phyloP scores from a whole-genome alignment of 2,797 vertebrate genomes.

The Neosalanx taihuensis region DNA sequence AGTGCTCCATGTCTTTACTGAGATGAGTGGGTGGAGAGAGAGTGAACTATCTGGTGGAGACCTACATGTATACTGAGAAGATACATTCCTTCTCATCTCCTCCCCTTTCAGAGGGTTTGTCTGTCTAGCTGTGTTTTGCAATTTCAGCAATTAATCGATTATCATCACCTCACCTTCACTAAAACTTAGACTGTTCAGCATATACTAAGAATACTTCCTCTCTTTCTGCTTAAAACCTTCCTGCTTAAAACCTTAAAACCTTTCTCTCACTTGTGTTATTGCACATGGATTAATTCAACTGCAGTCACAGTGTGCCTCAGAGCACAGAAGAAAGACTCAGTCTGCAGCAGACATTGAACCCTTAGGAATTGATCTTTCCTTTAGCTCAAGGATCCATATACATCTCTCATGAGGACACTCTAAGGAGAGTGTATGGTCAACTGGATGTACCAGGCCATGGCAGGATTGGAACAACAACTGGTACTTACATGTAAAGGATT shows the following conservation, averaged over 20 bases:
- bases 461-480: rapidly evolving
- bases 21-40: not conserved
- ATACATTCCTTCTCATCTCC: not conserved
- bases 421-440: slow-evolving; percentile 15
- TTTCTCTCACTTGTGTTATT: slow-evolving; percentile 9
- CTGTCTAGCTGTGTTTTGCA: no score
- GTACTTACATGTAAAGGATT: not conserved
- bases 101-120: not conserved
- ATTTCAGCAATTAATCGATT: not conserved
- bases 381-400: not conserved
- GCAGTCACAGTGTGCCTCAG: slow-evolving; percentile 14
- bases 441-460: slow-evolving; percentile 49
- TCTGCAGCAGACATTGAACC: slow-evolving; percentile 24
- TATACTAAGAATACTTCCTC: not conserved
- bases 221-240: not conserved
- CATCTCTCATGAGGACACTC: slow-evolving; percentile 22
- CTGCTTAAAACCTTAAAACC: not conserved
- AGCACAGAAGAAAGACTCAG: slow-evolving; percentile 29
- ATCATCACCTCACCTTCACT: not conserved
- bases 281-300: slow-evolving; percentile 1
- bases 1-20: not conserved
- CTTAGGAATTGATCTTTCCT: slow-evolving; percentile 32
- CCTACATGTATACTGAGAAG: not conserved
- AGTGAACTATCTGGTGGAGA: not conserved
- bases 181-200: not conserved